Percentiles rank a stretch among this genome's conserved stretches.
Conservation (phyloP, 2,113 vertebrate genomes). For the Anarhynchus alexandrinus region DNA sequence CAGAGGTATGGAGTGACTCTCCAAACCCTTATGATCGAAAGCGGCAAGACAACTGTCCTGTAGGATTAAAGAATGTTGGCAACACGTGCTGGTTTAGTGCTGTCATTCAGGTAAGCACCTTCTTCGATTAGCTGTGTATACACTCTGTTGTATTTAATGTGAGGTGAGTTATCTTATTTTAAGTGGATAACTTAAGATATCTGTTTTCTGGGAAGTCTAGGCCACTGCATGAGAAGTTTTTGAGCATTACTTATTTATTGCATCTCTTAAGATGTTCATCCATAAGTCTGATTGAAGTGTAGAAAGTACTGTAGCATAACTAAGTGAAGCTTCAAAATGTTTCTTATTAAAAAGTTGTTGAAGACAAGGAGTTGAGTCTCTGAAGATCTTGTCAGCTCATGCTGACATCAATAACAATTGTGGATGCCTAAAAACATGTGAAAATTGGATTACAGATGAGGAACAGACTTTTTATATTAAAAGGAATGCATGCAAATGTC, state of each 20-base stretch:
- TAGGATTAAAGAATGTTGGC: conserved; percentile 97
- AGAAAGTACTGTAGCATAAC: background rate
- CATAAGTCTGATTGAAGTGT: background rate
- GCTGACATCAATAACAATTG: background rate
- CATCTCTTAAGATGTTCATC: background rate
- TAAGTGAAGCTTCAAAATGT: background rate
- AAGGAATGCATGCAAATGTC: background rate
- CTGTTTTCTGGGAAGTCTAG: background rate
- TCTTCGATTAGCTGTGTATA: background rate
- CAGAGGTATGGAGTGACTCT: conserved; percentile 95
- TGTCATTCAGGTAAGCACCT: conserved; percentile 90
- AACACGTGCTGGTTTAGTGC: conserved; percentile 99
- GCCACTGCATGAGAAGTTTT: background rate
- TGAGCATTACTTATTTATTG: background rate
- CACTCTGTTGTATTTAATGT: background rate
- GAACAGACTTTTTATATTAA: background rate
- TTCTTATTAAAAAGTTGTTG: background rate
- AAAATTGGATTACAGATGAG: background rate
- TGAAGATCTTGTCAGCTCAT: background rate
- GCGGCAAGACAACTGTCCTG: conserved; percentile 89
- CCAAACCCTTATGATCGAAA: conserved; percentile 95
- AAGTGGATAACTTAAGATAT: background rate
- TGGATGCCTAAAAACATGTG: background rate
- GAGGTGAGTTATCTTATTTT: background rate
- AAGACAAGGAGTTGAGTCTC: background rate